Conservation (phyloP, 2,888 invertebrate species). For the Epistrophe eligans region DNA sequence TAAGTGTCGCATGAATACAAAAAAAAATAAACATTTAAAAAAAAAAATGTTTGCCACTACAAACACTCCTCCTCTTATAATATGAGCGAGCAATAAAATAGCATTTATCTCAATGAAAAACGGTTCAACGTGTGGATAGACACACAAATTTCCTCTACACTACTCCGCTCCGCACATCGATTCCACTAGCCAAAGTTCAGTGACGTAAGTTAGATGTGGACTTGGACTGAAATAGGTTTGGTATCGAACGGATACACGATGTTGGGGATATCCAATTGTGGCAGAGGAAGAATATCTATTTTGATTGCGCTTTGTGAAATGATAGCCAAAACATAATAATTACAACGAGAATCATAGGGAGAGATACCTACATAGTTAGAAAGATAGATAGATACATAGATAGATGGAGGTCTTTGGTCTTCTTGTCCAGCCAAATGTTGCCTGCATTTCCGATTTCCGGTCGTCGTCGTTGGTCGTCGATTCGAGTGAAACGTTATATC, state of each 20-base stretch:
- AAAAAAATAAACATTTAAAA: background rate
- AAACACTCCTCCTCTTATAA: slow-evolving; percentile 15
- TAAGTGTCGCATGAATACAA: slow-evolving; percentile 13
- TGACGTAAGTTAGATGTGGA: slow-evolving; percentile 59
- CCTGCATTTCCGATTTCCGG: slow-evolving; percentile 73
- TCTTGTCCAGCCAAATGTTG: slow-evolving; percentile 41
- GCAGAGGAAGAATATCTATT: slow-evolving; percentile 16
- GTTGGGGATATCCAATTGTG: slow-evolving; percentile 34
- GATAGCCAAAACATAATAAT: slow-evolving; percentile 65
- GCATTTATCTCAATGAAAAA: slow-evolving; percentile 58
- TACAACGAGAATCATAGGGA: slow-evolving; percentile 32
- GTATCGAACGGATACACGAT: slow-evolving; percentile 36
- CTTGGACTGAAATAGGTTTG: slow-evolving; percentile 36
- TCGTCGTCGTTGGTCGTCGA: slow-evolving; percentile 54
- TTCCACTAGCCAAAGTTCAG: slow-evolving; percentile 58
- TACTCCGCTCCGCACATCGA: slow-evolving; percentile 28
- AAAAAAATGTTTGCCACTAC: background rate
- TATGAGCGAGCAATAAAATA: slow-evolving; percentile 6
- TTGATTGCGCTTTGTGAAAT: slow-evolving; percentile 47
- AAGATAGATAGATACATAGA: background rate
- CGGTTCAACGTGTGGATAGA: slow-evolving; percentile 57
- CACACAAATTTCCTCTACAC: slow-evolving; percentile 44
- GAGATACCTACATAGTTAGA: background rate
- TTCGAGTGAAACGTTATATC: slow-evolving; percentile 36
- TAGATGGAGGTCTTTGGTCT: slow-evolving; percentile 30